Conservation (phyloP, 35 echinoderm and acorn worm species). For the Nesometra sesokonis region DNA sequence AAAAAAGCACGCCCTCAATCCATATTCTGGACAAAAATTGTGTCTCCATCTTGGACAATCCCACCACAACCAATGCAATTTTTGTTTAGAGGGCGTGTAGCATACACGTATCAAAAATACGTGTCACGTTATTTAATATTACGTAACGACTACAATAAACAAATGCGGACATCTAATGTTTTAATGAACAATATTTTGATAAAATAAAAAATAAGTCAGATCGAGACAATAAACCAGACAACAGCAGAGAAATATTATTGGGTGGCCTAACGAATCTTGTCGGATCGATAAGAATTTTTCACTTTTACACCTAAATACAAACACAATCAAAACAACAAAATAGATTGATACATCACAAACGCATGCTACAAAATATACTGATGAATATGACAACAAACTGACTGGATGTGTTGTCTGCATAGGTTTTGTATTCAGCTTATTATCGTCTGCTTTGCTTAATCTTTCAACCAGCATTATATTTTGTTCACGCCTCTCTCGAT, state of each 20-base stretch:
- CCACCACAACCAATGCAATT: too few species aligned
- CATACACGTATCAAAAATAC: too few species aligned
- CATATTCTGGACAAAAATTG: too few species aligned
- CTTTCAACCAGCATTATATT: background rate
- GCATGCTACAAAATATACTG: background rate
- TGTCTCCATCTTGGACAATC: too few species aligned
- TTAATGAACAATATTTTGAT: too few species aligned
- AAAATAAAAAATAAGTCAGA: too few species aligned
- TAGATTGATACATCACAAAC: background rate
- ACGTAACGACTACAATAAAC: too few species aligned
- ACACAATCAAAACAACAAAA: background rate
- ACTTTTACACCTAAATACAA: background rate
- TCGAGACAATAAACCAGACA: too few species aligned
- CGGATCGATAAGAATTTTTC: background rate
- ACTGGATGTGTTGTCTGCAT: background rate
- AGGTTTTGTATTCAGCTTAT: background rate
- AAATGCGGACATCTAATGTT: too few species aligned
- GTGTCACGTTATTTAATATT: too few species aligned
- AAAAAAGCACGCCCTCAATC: too few species aligned
- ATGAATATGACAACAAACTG: background rate
- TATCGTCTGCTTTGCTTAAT: background rate
- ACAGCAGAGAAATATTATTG: background rate
- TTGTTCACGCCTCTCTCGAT: background rate
- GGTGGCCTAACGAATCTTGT: background rate
- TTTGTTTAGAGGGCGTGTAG: too few species aligned